These are phyloP conservation scores for Oreochromis aureus DNA, from an alignment of 2,113 vertebrate genomes.

Conservation along the genomic window DNA sequence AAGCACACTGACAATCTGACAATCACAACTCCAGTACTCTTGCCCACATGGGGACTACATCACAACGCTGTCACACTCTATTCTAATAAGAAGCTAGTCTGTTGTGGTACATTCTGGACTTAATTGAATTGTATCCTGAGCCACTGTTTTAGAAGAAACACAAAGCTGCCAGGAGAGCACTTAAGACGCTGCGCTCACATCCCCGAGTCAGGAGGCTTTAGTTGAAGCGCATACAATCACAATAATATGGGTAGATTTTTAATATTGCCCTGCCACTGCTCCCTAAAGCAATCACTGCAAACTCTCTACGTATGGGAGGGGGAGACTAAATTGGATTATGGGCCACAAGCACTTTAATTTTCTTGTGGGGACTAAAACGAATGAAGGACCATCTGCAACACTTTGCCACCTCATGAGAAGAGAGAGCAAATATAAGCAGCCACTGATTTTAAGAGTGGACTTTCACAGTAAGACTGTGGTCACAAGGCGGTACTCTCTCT, in stretches of 20 bases:
- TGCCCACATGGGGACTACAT: background rate
- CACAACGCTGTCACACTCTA: conserved; percentile 17
- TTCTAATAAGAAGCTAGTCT: conserved; percentile 40
- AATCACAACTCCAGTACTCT: background rate
- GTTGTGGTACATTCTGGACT: conserved; percentile 33
- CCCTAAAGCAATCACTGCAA: conserved; percentile 70
- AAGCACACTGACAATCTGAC: background rate
- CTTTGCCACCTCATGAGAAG: conserved; percentile 28
- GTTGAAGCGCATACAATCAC: conserved; percentile 55
- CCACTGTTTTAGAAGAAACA: conserved; percentile 60
- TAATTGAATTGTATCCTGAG: conserved; percentile 70
- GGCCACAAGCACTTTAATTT: conserved; percentile 77
- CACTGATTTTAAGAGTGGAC: background rate
- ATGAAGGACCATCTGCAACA: conserved; percentile 59
- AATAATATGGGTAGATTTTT: conserved; percentile 66
- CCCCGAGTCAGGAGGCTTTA: conserved; percentile 56
- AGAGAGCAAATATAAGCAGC: conserved; percentile 21
- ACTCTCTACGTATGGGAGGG: conserved; percentile 28
- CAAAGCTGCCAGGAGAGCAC: conserved; percentile 73
- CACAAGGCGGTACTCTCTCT: background rate
- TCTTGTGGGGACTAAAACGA: conserved; percentile 55
- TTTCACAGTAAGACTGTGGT: background rate
- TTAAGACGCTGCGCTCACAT: conserved; percentile 57
- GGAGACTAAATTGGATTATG: conserved; percentile 73
- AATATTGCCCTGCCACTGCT: conserved; percentile 70